These are phyloP conservation scores for Geopemphigus sp. DNA, from an alignment of 1,140 invertebrate genomes.

Conservation along the genomic window DNA sequence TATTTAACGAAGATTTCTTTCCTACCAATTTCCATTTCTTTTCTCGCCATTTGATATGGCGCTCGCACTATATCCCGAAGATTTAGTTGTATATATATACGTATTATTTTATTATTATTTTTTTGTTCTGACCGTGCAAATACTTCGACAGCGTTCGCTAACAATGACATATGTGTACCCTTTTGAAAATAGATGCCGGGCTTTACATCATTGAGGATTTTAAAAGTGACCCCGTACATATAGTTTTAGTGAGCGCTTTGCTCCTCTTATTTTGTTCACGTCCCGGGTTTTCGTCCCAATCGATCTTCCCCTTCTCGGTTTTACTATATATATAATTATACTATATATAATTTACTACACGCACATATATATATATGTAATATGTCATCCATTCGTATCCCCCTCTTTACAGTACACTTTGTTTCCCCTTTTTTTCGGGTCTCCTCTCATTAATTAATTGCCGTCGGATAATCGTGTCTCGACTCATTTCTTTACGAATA, in stretches of 20 bases:
- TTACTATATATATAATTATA: too few relatives aligned
- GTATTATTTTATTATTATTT: not conserved
- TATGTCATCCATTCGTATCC: too few relatives aligned
- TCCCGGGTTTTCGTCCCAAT: conserved; percentile 29
- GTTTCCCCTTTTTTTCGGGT: not conserved
- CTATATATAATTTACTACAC: too few relatives aligned
- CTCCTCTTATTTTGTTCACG: conserved; percentile 33
- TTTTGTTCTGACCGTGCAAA: not conserved
- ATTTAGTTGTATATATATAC: not conserved
- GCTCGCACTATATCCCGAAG: not conserved
- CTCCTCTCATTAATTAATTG: conserved; percentile 31
- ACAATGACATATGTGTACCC: conserved; percentile 38
- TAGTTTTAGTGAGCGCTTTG: too few relatives aligned
- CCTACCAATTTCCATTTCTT: too few relatives aligned
- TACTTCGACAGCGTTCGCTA: conserved; percentile 41
- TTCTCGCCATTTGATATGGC: not conserved
- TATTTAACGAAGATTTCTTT: not conserved
- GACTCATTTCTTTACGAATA: conserved; percentile 17
- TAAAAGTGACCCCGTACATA: conserved; percentile 2
- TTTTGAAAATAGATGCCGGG: conserved; percentile 1
- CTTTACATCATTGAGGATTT: conserved; percentile 32
- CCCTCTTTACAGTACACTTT: not conserved
- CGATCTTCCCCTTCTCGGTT: not conserved
- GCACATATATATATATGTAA: too few relatives aligned
- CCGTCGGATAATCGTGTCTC: conserved; percentile 25